Evolutionary conservation across 2,797 vertebrate genomes (phyloP).

Genomic region (Cyclopterus lumpus): DNA sequence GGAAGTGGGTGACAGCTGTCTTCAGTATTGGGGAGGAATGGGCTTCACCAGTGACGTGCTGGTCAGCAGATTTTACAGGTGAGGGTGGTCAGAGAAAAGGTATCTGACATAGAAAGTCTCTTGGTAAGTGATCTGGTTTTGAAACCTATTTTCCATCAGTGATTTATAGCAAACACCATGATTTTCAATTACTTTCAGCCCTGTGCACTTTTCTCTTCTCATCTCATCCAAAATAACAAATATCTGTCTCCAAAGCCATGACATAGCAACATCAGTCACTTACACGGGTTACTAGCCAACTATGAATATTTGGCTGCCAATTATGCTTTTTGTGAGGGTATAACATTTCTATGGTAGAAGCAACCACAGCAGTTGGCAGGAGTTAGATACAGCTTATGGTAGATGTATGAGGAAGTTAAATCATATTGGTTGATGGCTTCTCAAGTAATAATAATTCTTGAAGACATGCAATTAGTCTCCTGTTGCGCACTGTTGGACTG

Average conservation of each 20-base stretch:
- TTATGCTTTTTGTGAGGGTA: not conserved
- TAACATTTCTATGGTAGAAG: conserved; percentile 24
- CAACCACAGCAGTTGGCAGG: not conserved
- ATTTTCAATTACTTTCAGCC: not conserved
- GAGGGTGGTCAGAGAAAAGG: conserved; percentile 35
- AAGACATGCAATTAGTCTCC: not conserved
- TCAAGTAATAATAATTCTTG: not conserved
- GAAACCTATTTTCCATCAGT: not conserved
- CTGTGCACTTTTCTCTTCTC: not conserved
- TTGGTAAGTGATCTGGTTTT: not conserved
- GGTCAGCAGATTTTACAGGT: conserved; percentile 92
- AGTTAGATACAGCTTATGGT: not conserved
- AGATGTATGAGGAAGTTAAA: not conserved
- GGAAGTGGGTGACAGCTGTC: conserved; percentile 87
- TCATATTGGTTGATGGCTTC: conserved; percentile 3
- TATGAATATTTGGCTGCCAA: not conserved
- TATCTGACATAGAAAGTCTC: not conserved
- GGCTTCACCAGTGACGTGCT: conserved; percentile 89
- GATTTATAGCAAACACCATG: not conserved
- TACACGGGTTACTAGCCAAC: not conserved
- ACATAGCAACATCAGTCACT: not conserved
- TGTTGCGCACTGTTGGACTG: not conserved
- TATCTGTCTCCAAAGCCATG: not conserved
- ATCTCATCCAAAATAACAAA: not conserved
- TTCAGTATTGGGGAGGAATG: conserved; percentile 95